Conservation (phyloP, 2,113 vertebrate species). For the Aptenodytes patagonicus region DNA sequence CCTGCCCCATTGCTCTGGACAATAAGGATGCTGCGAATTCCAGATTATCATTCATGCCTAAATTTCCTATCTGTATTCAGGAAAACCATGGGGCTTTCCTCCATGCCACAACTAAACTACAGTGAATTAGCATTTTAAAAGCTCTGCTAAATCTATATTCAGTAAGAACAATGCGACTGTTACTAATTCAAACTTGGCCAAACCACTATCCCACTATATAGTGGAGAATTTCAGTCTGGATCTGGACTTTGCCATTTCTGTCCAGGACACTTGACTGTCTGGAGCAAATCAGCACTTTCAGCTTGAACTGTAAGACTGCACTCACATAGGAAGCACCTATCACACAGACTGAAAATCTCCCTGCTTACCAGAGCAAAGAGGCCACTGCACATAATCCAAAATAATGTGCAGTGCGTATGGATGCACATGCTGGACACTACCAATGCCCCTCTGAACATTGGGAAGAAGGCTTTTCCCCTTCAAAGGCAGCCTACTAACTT, state of each 20-base stretch:
- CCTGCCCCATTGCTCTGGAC: not conserved
- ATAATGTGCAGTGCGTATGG: not conserved
- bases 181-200: not conserved
- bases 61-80: not conserved
- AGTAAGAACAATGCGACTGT: not conserved
- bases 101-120: not conserved
- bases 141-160: not conserved
- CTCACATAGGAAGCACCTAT: not conserved
- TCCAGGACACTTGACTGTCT: not conserved
- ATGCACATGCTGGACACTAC: not conserved
- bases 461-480: not conserved
- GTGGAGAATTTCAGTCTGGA: not conserved
- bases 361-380: not conserved
- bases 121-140: not conserved
- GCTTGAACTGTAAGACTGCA: not conserved
- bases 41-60: not conserved
- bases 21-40: not conserved
- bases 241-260: not conserved
- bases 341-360: not conserved
- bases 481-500: not conserved
- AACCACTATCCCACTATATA: not conserved
- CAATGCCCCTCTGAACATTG: not conserved
- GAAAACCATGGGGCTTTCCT: not conserved
- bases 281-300: not conserved
- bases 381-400: not conserved